These are phyloP conservation scores for Oreochromis niloticus DNA, from an alignment of 2,113 vertebrate genomes.

Conservation along the genomic window DNA sequence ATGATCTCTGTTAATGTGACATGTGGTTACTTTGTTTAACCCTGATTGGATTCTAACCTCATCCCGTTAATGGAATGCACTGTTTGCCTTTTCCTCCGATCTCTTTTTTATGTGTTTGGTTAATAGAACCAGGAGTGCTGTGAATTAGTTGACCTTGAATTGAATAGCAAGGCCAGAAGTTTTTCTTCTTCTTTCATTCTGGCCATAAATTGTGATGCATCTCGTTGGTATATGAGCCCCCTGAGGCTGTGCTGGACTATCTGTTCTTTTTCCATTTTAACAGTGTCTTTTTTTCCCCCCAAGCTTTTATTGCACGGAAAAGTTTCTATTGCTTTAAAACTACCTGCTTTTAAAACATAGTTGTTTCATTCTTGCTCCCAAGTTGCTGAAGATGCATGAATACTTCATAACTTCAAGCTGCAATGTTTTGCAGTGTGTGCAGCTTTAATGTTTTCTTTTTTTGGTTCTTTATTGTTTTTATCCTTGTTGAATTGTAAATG, in stretches of 20 bases:
- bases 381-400: not conserved
- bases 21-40: not conserved
- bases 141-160: constrained; percentile 7
- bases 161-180: not conserved
- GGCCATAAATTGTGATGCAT: constrained; percentile 25
- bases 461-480: not conserved
- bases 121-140: constrained; percentile 13
- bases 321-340: not conserved
- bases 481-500: not conserved
- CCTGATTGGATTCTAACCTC: not conserved
- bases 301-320: not conserved
- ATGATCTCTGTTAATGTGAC: not conserved
- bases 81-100: not conserved
- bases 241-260: constrained; percentile 1
- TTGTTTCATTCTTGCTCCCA: not conserved
- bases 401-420: not conserved
- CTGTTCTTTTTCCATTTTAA: constrained; percentile 18
- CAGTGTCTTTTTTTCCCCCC: not conserved
- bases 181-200: not conserved
- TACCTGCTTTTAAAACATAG: not conserved
- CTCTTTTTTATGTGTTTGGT: not conserved
- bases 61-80: not conserved
- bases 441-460: not conserved
- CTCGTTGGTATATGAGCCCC: constrained; percentile 27
- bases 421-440: not conserved